Base-by-base conservation (phyloP, 2,888 invertebrate species). In the Mythimna albipuncta region DNA sequence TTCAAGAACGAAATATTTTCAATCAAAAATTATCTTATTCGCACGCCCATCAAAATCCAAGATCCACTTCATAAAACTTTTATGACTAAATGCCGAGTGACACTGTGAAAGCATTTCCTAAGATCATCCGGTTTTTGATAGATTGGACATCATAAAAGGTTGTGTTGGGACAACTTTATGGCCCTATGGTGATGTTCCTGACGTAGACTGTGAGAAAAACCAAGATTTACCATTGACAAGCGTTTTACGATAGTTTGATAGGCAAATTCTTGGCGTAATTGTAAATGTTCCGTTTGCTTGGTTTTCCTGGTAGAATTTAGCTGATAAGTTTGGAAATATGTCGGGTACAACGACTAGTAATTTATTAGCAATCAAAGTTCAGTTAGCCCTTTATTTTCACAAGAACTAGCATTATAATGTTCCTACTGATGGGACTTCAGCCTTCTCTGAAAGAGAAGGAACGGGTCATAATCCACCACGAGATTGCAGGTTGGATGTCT, bases 121-220 rank as follows among this genome's bases (percentile, higher is more conserved):
- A 81, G 62, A 77, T 74, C 63, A 64, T 72, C 75, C 77, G 79
- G 82, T 74, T 71, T 76, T 84, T 85, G 86, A 85, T 82, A 75
- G 79, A 85, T 82, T 82, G 70, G 19, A 69, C 16, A 41, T 72
- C 55, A 84, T 85, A 85, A 85, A 85, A 84, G 81, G 72, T 68
- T 21, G 57, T 63, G 64, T 75, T 75, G 66, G 61, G 69, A 77
- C 79, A 66, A 54, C 9, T 84, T 84, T 84, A 84, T 58, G 73
- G 72, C 62, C 64, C 32, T 26, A 35, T 69, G 69, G 74, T 77
- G 83, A 75, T 63, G 59, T 66, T 57, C 55, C 19, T 47, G 66
- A 61, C 64, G 47, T 71, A 21, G 5, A 82, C 64, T 83, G 84
- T 85, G 84, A 75, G 85, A 84, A 84, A 70, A 76, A 67, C 44